These are phyloP conservation scores for Pollenia labialis DNA, from an alignment of 2,888 invertebrate species.

Conservation along the genomic window DNA sequence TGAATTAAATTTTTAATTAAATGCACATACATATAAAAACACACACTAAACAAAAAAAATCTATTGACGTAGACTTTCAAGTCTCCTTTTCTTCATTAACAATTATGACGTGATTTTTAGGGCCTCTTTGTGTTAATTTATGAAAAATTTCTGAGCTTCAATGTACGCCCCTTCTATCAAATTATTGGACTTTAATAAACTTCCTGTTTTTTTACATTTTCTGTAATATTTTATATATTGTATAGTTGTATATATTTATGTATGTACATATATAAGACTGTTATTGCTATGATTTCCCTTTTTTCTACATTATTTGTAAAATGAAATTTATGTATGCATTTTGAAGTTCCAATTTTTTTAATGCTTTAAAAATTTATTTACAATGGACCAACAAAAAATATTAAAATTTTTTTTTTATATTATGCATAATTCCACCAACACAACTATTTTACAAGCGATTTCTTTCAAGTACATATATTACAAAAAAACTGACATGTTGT, in stretches of 20 bases:
- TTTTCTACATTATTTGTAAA: neutral
- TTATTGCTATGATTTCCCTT: constrained; percentile 27
- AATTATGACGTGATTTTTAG: constrained; percentile 65
- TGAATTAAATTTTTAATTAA: constrained; percentile 8
- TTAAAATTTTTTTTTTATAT: constrained; percentile 29
- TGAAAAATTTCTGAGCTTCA: constrained; percentile 12
- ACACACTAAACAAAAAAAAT: constrained; percentile 27
- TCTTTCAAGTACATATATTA: constrained; percentile 31
- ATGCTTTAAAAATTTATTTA: neutral
- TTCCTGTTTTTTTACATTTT: constrained; percentile 46
- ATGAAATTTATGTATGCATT: neutral
- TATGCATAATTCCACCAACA: constrained; percentile 42
- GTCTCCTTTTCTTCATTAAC: constrained; percentile 47
- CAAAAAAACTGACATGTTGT: constrained; percentile 36
- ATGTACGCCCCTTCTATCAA: constrained; percentile 50
- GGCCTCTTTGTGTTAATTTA: constrained; percentile 31
- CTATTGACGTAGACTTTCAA: constrained; percentile 28
- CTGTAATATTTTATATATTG: neutral
- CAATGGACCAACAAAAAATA: neutral
- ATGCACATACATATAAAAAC: neutral
- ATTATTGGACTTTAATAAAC: constrained; percentile 25
- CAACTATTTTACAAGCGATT: constrained; percentile 22
- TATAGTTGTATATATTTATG: neutral
- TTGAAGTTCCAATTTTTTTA: neutral
- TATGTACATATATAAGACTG: neutral